Base-by-base conservation (phyloP, 2,113 vertebrate genomes). In the Sardina pilchardus region DNA sequence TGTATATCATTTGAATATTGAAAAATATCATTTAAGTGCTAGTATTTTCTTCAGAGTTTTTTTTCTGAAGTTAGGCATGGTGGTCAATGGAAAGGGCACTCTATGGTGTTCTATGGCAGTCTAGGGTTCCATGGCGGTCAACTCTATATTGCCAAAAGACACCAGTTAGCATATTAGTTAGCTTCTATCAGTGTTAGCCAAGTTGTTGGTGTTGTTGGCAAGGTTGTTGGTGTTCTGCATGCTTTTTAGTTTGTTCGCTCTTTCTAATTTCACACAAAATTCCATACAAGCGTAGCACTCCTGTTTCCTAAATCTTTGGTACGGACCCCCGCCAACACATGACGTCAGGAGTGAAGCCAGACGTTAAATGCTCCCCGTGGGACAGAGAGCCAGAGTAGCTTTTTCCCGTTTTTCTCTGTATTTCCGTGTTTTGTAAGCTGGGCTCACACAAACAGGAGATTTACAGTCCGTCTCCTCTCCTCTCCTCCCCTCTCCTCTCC, bases 391-490 rank as follows among this genome's bases (percentile, higher is more conserved):
- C 59, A 53, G 34, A 34, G 81, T 83, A 82, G 82, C 42, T 85
- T 80, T 86, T 56, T 48, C 53, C 30, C 3, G 67, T 75, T 14
- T 78, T 78, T 34, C 14, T 78, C 30, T 78, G 3, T 78, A 36
- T 78, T 71, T 34, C 14, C 71, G 71, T 34, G 26, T 16, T 78
- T 78, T 78, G 26, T 78, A 78, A 78, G 30, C 71, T 78, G 36
- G 71, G 71, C 71, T 34, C 71, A 67, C 71, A 78, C 71, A 44
- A 85, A 78, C 81, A 85, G 78, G 43, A 78, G 83, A 26, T 48
- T 34, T 44, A 81, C 19, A 36, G 71, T 78, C 86, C 47, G 71
- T 39, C 12, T 30, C 4, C 71, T 78, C 71, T 42, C 39, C 39
- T 42, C 39, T 42, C 39, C 39, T 42, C 39, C 4, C 39, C 39